Percentiles rank a stretch among this genome's conserved stretches.
These are phyloP conservation scores for Pollenia angustigena DNA, from an alignment of 2,888 invertebrate species.

Conservation along the genomic window DNA sequence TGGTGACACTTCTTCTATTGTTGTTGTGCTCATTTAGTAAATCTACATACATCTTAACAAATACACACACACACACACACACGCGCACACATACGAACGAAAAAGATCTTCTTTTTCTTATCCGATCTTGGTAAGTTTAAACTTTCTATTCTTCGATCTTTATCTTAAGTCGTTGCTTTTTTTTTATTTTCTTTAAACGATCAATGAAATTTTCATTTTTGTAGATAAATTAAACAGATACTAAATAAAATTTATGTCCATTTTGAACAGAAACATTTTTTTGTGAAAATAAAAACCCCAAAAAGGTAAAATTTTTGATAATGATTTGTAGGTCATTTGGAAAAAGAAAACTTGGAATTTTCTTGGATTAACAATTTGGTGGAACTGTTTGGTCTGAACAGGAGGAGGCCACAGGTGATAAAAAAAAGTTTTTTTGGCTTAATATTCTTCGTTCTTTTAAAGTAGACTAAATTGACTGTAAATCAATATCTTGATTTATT, in stretches of 20 bases:
- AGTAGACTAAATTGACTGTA: too few species aligned
- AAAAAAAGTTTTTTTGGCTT: too few species aligned
- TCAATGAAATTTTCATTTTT: slow-evolving; percentile 69
- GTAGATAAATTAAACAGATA: slow-evolving; percentile 69
- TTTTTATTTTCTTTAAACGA: slow-evolving; percentile 60
- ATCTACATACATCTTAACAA: neutral
- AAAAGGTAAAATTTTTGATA: neutral
- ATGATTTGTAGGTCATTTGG: neutral
- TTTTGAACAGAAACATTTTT: slow-evolving; percentile 38
- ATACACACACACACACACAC: neutral
- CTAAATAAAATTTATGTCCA: slow-evolving; percentile 70
- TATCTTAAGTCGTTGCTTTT: slow-evolving; percentile 55
- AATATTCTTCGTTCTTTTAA: too few species aligned
- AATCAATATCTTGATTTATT: too few species aligned
- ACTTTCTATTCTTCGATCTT: slow-evolving; percentile 72
- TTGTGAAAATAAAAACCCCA: slow-evolving; percentile 29
- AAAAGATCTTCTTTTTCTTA: slow-evolving; percentile 35
- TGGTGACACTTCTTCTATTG: slow-evolving; percentile 68
- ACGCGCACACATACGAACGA: neutral
- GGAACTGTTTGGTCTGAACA: too few species aligned
- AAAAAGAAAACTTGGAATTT: neutral
- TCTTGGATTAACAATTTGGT: neutral
- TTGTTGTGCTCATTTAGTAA: slow-evolving; percentile 44
- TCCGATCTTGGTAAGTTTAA: slow-evolving; percentile 67
- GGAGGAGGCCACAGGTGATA: neutral